Percentiles rank a stretch among this genome's conserved stretches.
Evolutionary conservation across 2,797 vertebrate species (phyloP).

Genomic region (Mormyrops attenuatus): DNA sequence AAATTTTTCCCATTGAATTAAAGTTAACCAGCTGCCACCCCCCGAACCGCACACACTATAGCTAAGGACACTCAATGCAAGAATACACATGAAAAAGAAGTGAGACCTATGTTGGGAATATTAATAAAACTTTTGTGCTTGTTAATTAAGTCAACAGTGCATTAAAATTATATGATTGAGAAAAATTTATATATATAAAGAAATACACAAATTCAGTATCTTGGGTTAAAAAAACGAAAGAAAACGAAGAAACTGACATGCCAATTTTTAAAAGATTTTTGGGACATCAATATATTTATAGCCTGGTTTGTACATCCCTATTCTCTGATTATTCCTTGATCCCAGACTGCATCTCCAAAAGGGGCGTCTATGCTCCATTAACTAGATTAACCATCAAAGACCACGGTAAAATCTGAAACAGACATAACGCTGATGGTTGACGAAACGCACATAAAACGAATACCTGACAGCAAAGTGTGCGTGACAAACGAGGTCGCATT

Average conservation of each 20-base stretch:
- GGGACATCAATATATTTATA: too few relatives aligned
- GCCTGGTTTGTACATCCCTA: too few relatives aligned
- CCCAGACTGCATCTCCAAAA: neutral
- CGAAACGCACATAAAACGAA: neutral
- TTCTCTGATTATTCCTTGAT: too few relatives aligned
- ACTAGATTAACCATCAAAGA: neutral
- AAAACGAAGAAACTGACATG: too few relatives aligned
- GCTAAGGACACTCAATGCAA: neutral
- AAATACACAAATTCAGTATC: too few relatives aligned
- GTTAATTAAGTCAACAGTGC: too few relatives aligned
- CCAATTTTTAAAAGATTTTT: too few relatives aligned
- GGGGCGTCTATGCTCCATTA: neutral
- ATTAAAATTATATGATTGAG: too few relatives aligned
- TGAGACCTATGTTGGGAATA: neutral
- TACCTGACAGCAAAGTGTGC: neutral
- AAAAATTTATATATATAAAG: too few relatives aligned
- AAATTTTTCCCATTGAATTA: neutral
- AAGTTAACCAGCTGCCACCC: neutral
- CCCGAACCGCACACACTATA: neutral
- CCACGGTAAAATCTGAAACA: neutral
- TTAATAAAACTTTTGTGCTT: too few relatives aligned
- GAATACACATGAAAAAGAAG: neutral
- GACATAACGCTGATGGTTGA: neutral
- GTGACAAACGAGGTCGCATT: neutral
- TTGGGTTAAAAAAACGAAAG: too few relatives aligned